Evolutionary conservation across 1,140 invertebrate species (phyloP).

Genomic region (Lepidotrigona ventralis): DNA sequence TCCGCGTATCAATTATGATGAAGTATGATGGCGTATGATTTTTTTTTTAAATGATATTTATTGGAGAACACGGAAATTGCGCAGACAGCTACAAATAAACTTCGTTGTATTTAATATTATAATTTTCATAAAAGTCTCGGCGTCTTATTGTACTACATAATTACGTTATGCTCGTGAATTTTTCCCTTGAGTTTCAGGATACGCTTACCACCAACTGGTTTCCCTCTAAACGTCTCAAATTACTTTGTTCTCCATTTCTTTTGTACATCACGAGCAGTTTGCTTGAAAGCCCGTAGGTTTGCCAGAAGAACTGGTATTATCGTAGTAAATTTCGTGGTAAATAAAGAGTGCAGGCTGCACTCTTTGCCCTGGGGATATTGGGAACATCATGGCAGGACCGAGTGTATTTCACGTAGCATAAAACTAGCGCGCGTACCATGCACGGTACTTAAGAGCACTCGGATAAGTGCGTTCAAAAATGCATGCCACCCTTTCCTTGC

Average conservation of each 20-base stretch:
- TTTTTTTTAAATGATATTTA: not conserved
- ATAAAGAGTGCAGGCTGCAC: not conserved
- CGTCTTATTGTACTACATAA: not conserved
- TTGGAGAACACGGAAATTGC: not conserved
- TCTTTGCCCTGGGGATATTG: slow-evolving; percentile 53
- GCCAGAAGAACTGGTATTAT: slow-evolving; percentile 38
- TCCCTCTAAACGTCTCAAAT: not conserved
- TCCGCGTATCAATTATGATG: too few species aligned
- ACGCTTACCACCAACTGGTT: not conserved
- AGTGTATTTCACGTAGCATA: slow-evolving; percentile 54
- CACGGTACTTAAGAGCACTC: slow-evolving; percentile 57
- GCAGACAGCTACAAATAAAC: not conserved
- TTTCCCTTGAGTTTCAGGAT: not conserved
- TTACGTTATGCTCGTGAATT: not conserved
- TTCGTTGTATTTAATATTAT: not conserved
- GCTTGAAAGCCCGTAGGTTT: slow-evolving; percentile 16
- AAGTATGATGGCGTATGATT: not conserved
- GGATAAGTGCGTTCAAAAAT: slow-evolving; percentile 64
- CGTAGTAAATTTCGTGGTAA: slow-evolving; percentile 47
- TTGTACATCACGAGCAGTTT: not conserved
- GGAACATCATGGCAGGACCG: slow-evolving; percentile 38
- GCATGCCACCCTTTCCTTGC: slow-evolving; percentile 53
- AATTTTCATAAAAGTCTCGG: not conserved
- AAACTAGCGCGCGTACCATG: slow-evolving; percentile 49
- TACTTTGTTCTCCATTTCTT: slow-evolving; percentile 10